phyloP scores from a whole-genome alignment of 2,797 vertebrate genomes.

The Salmo trutta region DNA sequence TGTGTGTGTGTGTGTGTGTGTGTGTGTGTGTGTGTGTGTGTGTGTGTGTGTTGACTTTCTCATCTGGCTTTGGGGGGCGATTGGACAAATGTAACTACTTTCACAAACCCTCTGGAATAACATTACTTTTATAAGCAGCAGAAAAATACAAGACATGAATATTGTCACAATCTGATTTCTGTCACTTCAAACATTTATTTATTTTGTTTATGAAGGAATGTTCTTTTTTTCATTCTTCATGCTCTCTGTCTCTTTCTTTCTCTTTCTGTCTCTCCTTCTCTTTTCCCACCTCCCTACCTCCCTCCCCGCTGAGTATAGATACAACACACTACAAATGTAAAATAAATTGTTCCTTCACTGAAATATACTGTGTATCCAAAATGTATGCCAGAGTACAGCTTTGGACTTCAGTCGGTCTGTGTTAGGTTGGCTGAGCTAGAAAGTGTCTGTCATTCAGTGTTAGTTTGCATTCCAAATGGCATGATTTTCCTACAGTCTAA shows the following conservation, averaged over 20 bases:
- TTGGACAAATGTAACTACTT: constrained; percentile 41
- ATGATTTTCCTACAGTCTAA: neutral
- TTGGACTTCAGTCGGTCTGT: neutral
- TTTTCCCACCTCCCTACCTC: neutral
- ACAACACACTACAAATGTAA: neutral
- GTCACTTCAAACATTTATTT: neutral
- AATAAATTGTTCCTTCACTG: too few species aligned
- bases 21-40: neutral
- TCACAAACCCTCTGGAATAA: constrained; percentile 34
- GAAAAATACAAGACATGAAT: constrained; percentile 1
- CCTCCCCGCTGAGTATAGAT: neutral
- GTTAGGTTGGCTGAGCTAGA: neutral
- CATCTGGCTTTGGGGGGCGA: neutral
- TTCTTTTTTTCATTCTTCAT: neutral
- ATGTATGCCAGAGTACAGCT: neutral
- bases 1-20: neutral
- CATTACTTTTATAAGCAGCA: constrained; percentile 6
- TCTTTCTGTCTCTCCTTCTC: neutral
- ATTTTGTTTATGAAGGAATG: constrained; percentile 4
- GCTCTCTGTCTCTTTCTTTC: constrained; percentile 3
- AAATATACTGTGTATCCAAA: neutral
- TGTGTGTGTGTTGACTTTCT: neutral
- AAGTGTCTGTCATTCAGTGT: neutral
- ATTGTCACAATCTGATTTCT: constrained; percentile 8
- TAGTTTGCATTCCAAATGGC: neutral